Conservation (phyloP, 1,140 invertebrate species). For the Fopius arisanus region DNA sequence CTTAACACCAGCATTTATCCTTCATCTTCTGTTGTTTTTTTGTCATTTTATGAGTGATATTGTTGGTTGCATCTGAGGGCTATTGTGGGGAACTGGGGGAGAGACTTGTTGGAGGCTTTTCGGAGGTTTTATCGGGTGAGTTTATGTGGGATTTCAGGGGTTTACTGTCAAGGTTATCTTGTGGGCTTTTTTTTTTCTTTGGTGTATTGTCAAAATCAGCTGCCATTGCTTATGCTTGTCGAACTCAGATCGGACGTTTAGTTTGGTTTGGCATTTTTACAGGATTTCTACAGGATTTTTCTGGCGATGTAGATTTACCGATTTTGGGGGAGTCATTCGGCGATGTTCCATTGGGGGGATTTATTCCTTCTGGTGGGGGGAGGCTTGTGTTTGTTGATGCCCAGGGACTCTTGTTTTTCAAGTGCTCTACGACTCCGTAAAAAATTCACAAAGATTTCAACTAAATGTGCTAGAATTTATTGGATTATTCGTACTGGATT, state of each 20-base stretch:
- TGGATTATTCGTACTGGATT: too few species aligned
- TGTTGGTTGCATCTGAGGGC: background rate
- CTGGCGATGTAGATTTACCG: background rate
- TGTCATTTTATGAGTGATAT: constrained; percentile 4
- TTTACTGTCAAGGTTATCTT: constrained; percentile 49
- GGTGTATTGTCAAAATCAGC: constrained; percentile 64
- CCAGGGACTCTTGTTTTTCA: background rate
- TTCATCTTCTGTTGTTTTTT: background rate
- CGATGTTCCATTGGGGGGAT: background rate
- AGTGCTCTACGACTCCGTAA: too few species aligned
- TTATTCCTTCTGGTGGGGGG: background rate
- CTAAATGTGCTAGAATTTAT: too few species aligned
- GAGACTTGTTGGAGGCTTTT: background rate
- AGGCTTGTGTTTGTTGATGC: background rate
- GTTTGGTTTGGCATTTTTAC: background rate
- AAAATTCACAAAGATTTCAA: too few species aligned
- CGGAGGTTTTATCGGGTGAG: background rate
- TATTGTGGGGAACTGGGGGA: background rate
- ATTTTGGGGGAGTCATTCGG: background rate
- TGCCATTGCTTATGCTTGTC: constrained; percentile 52
- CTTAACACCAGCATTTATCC: constrained; percentile 21
- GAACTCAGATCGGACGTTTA: background rate
- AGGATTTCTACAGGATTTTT: background rate
- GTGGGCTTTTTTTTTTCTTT: constrained; percentile 32
- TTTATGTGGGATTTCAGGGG: background rate